Evolutionary conservation across 2,113 vertebrate genomes (phyloP).

Genomic region (Egretta garzetta): DNA sequence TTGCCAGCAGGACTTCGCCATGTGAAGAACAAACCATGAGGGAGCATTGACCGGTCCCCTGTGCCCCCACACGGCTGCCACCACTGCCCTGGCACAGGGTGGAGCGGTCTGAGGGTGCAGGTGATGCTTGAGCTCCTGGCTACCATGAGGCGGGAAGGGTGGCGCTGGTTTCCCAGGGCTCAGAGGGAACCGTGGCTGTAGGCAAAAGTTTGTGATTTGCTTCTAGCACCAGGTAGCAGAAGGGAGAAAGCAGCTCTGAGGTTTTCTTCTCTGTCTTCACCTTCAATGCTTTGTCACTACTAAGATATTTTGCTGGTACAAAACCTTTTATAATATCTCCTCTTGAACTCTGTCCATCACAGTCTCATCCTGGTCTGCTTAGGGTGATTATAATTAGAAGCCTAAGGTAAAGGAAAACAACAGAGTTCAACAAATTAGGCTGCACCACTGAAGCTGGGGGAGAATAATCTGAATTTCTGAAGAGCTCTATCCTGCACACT

Average conservation of each 20-base stretch:
- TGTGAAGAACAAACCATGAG: background rate
- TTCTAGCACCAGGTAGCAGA: background rate
- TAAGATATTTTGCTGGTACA: background rate
- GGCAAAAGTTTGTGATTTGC: rapidly evolving
- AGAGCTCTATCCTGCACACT: background rate
- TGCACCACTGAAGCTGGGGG: background rate
- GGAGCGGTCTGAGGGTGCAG: rapidly evolving
- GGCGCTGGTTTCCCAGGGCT: background rate
- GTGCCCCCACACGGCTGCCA: rapidly evolving
- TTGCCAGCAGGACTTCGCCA: background rate
- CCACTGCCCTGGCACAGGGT: rapidly evolving
- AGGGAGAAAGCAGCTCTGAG: background rate
- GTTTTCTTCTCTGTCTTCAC: background rate
- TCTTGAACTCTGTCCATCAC: background rate
- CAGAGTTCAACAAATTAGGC: background rate
- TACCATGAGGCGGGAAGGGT: rapidly evolving
- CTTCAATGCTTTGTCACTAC: background rate
- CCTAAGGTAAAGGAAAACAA: background rate
- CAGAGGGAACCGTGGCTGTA: rapidly evolving
- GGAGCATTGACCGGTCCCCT: rapidly evolving
- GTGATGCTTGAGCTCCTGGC: rapidly evolving
- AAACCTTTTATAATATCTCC: background rate
- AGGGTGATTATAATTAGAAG: background rate
- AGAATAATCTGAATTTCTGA: background rate
- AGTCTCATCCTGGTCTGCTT: background rate